Evolutionary conservation across 1,140 invertebrate genomes (phyloP), one percentile per base, ranked within the genome.

Genomic region (Wasmannia auropunctata): DNA sequence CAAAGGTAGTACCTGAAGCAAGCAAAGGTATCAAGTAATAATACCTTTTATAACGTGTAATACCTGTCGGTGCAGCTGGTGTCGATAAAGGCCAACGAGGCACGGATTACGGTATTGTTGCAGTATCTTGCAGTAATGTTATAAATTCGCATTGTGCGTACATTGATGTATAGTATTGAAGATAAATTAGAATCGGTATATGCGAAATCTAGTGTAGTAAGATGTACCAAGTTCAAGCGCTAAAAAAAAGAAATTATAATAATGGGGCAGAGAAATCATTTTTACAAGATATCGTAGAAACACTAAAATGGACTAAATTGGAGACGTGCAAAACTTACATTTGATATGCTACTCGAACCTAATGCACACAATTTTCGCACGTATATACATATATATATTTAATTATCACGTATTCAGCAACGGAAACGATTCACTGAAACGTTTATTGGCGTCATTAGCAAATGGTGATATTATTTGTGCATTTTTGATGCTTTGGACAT

Each of bases 1-100:
- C 87, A 91, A 90, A 89, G 22, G 31, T 19, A 85, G 87, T 91
- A 91, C 87, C 87, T 91, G 85, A 90, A 90, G 37, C 37, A 28
- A n/a, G n/a, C n/a, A 70, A 81, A 76, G 79, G 63, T 90, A 67
- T 46, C 76, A 87, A 51, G 19, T 81, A 86, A 46, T 65, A 65
- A n/a, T n/a, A n/a, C n/a, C 10, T 37, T 67, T 67, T 3, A 67
- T 25, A 43, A 69, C 54, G 25, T 67, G 8, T 77, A 67, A 43
- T 67, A 46, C 22, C 40, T 65, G 22, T 51, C 60, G 14, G n/a
- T 67, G n/a, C 72, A 62, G 31, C 2, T 74, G n/a, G n/a, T 69
- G 37, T 19, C 58, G 34, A 56, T 72, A n/a, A 51, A 63, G 19
- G 56, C 16, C 69, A 51, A 74, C 5, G 46, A 40, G 22, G 79